phyloP scores from a whole-genome alignment of 2,113 vertebrate species.

The Muscicapa adusta region DNA sequence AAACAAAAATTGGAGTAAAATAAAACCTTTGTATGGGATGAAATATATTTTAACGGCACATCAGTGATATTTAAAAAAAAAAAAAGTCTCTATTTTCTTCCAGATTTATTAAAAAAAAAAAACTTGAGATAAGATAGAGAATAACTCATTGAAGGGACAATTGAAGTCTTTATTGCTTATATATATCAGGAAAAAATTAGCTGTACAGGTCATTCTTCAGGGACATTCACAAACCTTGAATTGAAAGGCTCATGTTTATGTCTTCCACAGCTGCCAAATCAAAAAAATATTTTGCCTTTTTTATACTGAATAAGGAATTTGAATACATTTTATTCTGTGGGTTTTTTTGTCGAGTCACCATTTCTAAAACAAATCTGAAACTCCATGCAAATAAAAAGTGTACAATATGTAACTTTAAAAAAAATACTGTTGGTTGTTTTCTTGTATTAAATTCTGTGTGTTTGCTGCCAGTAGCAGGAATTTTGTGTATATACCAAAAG shows the following conservation, averaged over 20 bases:
- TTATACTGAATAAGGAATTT: background rate
- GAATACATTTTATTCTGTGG: background rate
- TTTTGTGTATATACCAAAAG: background rate
- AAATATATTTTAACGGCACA: background rate
- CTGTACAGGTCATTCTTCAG: background rate
- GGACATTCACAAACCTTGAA: background rate
- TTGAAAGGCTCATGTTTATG: background rate
- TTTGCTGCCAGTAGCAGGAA: background rate
- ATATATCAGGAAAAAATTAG: background rate
- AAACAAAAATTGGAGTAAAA: background rate
- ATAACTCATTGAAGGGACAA: background rate
- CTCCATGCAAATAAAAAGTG: background rate
- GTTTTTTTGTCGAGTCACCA: background rate
- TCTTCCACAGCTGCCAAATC: background rate
- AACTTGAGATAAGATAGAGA: background rate
- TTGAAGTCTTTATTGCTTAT: background rate
- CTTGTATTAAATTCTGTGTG: background rate
- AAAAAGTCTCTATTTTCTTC: background rate
- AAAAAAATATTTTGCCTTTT: background rate
- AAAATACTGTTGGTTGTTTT: background rate
- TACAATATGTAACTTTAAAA: background rate
- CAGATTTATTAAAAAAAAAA: background rate
- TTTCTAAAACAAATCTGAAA: background rate
- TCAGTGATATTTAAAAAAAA: background rate
- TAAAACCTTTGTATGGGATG: accelerated